Percentiles rank a stretch among this genome's conserved stretches.
phyloP scores from a whole-genome alignment of 1,140 invertebrate species.

The Calephelis nemesis region DNA sequence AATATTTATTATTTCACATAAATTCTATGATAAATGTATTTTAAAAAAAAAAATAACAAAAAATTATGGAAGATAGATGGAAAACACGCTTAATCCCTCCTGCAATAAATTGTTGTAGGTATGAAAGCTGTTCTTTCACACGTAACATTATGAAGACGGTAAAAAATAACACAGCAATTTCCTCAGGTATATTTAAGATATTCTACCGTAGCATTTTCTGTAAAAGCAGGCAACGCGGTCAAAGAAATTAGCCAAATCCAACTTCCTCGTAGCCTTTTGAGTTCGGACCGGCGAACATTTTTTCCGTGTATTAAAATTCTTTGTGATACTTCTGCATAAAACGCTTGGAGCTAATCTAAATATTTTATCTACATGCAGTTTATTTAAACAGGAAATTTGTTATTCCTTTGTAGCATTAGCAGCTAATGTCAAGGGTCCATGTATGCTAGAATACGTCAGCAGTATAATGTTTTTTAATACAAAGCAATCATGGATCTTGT shows the following conservation, averaged over 20 bases:
- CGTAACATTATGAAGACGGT: no score
- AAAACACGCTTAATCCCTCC: no score
- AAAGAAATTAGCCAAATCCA: constrained; percentile 9
- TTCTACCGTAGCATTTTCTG: background rate
- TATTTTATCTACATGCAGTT: constrained; percentile 1
- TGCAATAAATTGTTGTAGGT: no score
- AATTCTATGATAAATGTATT: no score
- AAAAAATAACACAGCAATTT: background rate
- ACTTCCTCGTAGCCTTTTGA: background rate
- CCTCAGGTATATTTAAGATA: background rate
- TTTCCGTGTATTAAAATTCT: constrained; percentile 14
- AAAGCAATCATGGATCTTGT: no score
- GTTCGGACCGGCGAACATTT: constrained; percentile 10
- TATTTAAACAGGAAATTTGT: background rate
- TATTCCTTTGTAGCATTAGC: background rate
- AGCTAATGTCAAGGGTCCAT: background rate
- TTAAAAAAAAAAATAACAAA: no score
- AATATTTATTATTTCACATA: no score
- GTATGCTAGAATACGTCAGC: no score
- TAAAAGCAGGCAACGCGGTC: constrained; percentile 6
- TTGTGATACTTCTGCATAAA: constrained; percentile 11
- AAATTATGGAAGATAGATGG: no score
- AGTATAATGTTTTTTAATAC: no score
- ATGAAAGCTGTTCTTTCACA: no score
- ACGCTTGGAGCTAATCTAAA: constrained; percentile 9